Conservation (phyloP, 1,140 invertebrate genomes). For the Drosophila lacteicornis region DNA sequence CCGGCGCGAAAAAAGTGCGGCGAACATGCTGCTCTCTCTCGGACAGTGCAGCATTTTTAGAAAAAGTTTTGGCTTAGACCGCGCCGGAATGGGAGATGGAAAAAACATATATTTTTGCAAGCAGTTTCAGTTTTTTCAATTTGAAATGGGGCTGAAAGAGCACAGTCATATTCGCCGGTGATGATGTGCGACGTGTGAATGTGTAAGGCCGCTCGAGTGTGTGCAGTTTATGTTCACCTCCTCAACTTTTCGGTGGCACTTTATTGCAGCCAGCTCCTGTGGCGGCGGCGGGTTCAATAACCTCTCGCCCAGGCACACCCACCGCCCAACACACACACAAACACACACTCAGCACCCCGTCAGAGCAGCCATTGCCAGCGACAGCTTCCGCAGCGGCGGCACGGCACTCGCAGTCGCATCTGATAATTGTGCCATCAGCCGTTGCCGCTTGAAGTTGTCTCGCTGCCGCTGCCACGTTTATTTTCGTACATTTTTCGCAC, state of each 20-base stretch:
- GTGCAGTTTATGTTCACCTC: slow-evolving; percentile 44
- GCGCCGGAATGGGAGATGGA: slow-evolving; percentile 15
- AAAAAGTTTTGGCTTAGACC: slow-evolving; percentile 58
- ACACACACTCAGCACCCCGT: neutral
- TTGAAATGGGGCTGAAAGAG: slow-evolving; percentile 59
- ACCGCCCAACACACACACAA: neutral
- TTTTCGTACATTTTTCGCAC: slow-evolving; percentile 57
- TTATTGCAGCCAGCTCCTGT: slow-evolving; percentile 32
- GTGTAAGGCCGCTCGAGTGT: slow-evolving; percentile 12
- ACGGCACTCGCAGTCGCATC: slow-evolving; percentile 54
- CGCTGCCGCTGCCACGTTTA: slow-evolving; percentile 39
- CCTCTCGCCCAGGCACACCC: slow-evolving; percentile 29
- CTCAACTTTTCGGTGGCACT: slow-evolving; percentile 48
- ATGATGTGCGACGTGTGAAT: slow-evolving; percentile 43
- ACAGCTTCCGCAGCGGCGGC: slow-evolving; percentile 49
- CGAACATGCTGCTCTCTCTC: slow-evolving; percentile 7
- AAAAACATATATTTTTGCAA: slow-evolving; percentile 28
- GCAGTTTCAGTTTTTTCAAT: slow-evolving; percentile 33
- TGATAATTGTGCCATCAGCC: slow-evolving; percentile 72
- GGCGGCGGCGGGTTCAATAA: slow-evolving; percentile 59
- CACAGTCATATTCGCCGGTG: slow-evolving; percentile 22
- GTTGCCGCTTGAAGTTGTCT: slow-evolving; percentile 44
- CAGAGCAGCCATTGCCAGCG: slow-evolving; percentile 22
- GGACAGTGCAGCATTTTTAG: slow-evolving; percentile 47
- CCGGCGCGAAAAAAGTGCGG: slow-evolving; percentile 14